Evolutionary conservation across 2,113 vertebrate genomes (phyloP).

Genomic region (Bubo bubo): DNA sequence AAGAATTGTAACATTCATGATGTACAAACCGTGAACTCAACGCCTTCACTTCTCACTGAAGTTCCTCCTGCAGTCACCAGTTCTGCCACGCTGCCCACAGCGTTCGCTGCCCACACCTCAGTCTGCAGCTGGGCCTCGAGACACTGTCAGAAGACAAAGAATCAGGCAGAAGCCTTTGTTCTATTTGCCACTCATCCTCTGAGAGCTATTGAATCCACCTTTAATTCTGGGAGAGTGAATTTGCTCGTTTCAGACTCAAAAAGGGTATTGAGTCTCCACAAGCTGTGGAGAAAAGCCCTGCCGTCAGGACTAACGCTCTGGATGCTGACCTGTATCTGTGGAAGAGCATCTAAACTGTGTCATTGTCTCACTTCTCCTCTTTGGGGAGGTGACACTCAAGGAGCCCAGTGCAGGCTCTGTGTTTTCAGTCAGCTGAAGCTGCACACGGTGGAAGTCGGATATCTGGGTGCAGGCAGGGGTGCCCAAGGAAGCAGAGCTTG

Average conservation of each 20-base stretch:
- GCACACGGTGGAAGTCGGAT: neutral
- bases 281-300: neutral
- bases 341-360: neutral
- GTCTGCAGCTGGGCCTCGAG: neutral
- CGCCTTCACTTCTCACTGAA: accelerated
- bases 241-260: neutral
- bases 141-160: too few species aligned
- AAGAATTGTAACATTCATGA: neutral
- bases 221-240: neutral
- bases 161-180: neutral
- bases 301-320: neutral
- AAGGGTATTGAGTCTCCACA: neutral
- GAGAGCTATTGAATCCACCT: neutral
- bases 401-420: neutral
- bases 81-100: neutral
- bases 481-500: neutral
- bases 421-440: too few species aligned
- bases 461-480: neutral
- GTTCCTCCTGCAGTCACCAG: neutral
- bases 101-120: too few species aligned
- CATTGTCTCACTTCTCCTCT: neutral
- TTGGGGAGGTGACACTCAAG: accelerated
- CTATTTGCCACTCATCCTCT: neutral
- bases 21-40: too few species aligned
- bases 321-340: neutral